Evolutionary conservation across 1,140 invertebrate genomes (phyloP).

Genomic region (Drosophila subobscura): DNA sequence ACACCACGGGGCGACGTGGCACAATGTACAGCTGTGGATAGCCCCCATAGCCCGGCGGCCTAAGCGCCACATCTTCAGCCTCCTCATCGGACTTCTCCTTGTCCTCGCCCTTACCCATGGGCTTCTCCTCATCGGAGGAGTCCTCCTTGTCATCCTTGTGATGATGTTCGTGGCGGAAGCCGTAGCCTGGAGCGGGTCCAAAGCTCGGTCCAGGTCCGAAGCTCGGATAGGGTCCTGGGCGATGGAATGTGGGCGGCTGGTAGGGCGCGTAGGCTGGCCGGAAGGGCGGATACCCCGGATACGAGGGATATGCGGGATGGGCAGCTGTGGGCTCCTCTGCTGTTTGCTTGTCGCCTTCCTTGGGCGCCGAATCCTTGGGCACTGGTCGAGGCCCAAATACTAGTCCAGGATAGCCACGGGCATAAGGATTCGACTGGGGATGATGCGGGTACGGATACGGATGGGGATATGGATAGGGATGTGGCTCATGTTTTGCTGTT

Average conservation of each 20-base stretch:
- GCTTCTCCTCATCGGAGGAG: constrained; percentile 7
- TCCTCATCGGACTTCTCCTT: constrained; percentile 6
- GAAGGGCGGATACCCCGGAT: constrained; percentile 27
- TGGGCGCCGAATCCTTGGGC: neutral
- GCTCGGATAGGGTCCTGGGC: neutral
- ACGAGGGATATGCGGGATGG: constrained; percentile 20
- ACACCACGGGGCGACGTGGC: constrained; percentile 34
- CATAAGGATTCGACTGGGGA: constrained; percentile 8
- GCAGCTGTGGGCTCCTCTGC: constrained; percentile 5
- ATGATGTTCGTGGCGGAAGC: neutral
- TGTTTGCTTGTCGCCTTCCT: constrained; percentile 6
- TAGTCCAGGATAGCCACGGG: constrained; percentile 10
- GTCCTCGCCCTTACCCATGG: neutral
- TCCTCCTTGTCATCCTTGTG: constrained; percentile 12
- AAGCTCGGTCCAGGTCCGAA: constrained; percentile 6
- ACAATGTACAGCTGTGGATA: constrained; percentile 42
- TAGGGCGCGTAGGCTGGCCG: constrained; percentile 42
- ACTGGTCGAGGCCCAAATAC: neutral
- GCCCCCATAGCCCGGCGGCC: constrained; percentile 29
- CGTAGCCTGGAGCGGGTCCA: constrained; percentile 11
- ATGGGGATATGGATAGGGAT: constrained; percentile 10
- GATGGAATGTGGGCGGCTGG: constrained; percentile 11
- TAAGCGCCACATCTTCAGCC: constrained; percentile 30
- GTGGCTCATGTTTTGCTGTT: constrained; percentile 30
- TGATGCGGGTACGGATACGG: neutral